Evolutionary conservation across 2,888 invertebrate species (phyloP), one percentile per base, ranked within the genome.

Genomic region (Ashinkailepas kermadecensis): DNA sequence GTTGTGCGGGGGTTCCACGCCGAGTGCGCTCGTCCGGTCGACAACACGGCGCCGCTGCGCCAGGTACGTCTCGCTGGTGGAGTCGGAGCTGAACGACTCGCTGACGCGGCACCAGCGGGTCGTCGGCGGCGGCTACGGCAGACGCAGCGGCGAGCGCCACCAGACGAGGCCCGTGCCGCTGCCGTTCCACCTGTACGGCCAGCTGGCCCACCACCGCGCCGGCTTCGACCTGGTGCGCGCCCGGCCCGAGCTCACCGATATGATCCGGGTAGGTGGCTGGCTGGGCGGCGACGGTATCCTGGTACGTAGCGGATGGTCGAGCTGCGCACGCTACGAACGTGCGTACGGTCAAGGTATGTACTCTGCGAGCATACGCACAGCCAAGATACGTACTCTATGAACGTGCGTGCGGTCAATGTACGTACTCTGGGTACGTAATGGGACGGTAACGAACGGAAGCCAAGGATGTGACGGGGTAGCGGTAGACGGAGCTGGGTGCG

Each of bases 61-160:
- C 81, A 89, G 94, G 85, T 99, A 99, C 88, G 95, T 96, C 7
- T 91, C 93, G 18, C 88, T 97, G 58, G 92, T 98, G 62, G 99
- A 99, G 87, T 93, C 94, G 81, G 92, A 93, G 84, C 92, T 96
- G 85, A 94, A 96, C 86, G 94, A 95, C 86, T 93, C 94, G 64
- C 88, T 98, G 85, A 95, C 96, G 2, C 90, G 94, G 82, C 93
- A 95, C 86, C 93, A 94, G 86, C 91, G 93, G 85, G 92, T 92
- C 80, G 93, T 93, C 86, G 57, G 78, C 78, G 78, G 78, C 78
- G 78, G 78, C 2, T 94, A 94, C 86, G 91, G 92, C 83, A 90
- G 93, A 83, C 88, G 93, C 84, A 90, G 91, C 84, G 91, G 91
- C 85, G 86, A 84, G n/a, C 85, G 85, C 58, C 85, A 85, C 23